Base-by-base conservation (phyloP, 2,113 vertebrate species). In the Oriolus oriolus region DNA sequence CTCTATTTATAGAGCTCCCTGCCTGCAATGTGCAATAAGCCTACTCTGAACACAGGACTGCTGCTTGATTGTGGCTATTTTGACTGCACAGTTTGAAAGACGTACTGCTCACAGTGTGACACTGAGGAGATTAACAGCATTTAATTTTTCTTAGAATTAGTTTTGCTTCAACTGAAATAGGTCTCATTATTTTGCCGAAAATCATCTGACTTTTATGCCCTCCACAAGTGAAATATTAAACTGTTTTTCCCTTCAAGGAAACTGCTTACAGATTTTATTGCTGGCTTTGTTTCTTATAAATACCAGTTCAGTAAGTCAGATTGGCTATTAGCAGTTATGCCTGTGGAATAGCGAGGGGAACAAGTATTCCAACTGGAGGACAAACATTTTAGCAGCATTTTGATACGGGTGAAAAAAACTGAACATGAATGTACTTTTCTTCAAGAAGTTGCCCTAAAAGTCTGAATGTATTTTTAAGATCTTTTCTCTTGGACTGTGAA, bases 101-200 rank as follows among this genome's bases (percentile, higher is more conserved):
- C 33, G 35, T 35, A 81, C 90, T 66, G 79, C 60, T 87, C 47
- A 81, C 83, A 85, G 63, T 21, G 52, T 47, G 89, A 69, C 41
- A 57, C 52, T 16, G 68, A 78, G 47, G 73, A 95, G 89, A 92
- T 94, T 71, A 95, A 89, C 64, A 75, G 52, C 64, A 56, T 95
- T 96, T 89, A 91, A 78, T 89, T 95, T 94, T 92, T 66, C 81
- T 78, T 79, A 75, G 56, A 90, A 92, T 92, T 84, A 75, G 24
- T 92, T 94, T 95, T 91, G 44, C 81, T 89, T 92, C 84, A 92
- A 50, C 75, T 84, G 60, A 86, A 90, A 87, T 49, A 87, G 79
- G 79, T 63, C 66, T 94, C 31, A 49, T 80, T 93, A 64, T 84
- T 95, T 63, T 9, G 11, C 68, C 92, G 78, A 93, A 95, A 93